Base-by-base conservation (phyloP, 1,140 invertebrate genomes). In the Riptortus pedestris region DNA sequence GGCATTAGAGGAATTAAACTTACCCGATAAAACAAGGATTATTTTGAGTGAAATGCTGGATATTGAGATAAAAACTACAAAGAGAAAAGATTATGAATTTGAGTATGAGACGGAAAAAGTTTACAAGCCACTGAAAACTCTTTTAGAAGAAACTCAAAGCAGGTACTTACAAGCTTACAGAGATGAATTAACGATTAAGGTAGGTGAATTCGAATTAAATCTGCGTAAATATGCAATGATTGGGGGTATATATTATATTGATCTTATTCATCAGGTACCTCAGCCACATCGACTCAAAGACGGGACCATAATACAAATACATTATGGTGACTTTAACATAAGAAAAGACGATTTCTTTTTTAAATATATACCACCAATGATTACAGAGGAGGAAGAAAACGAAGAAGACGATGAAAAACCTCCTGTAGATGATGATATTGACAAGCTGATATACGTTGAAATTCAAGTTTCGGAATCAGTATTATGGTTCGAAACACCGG, bases 401-500 rank as follows among this genome's bases (percentile, higher is more conserved):
- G 64, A 68, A 24, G 61, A 69, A 7, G 67, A 69, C 28, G 67
- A 66, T 0, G 64, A 67, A 24, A 60, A 65, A 60, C 31, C 55
- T 2, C 57, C 60, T 22, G 59, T 45, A 9, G 65, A 62, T 26
- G 60, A 62, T 24, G 57, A 63, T 20, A 60, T 63, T n/a, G 52
- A 62, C 16, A 66, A 60, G 45, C 47, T 68, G 11, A 64, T 66
- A 38, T 29, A 65, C 2, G 52, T 69, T 11, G 65, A 60, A 67
- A 68, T 5, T 67, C 88, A 85, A 26, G 74, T 90, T 20, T 86
- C 88, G 0, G 81, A 84, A 16, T 82, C 82, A 4, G 83, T 91
- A 7, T 79, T 91, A 62, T 91, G 88, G 87, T 84, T 90, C 33
- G 90, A 93, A 69, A 84, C 88, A 1, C 90, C 90, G 0, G 77